A percentile compares a stretch with the other conserved stretches of the same genome.
Evolutionary conservation across 2,888 invertebrate genomes (phyloP).

Genomic region (Pimpla rufipes): DNA sequence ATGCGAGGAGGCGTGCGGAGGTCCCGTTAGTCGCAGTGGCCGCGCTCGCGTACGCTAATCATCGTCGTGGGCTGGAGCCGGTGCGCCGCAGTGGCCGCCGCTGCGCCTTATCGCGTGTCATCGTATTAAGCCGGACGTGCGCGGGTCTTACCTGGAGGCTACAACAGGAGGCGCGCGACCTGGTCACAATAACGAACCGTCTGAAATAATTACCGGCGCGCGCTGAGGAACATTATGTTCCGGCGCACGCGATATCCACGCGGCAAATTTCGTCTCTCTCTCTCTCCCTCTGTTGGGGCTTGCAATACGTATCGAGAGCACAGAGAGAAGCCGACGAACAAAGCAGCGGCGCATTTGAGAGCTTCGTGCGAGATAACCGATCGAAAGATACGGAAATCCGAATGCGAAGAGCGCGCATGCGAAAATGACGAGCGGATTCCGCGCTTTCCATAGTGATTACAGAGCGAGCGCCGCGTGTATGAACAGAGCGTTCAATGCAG

Average conservation of each 20-base stretch:
- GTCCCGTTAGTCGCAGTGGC: conserved; percentile 63
- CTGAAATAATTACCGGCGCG: conserved; percentile 63
- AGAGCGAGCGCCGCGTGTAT: not conserved
- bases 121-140: conserved; percentile 51
- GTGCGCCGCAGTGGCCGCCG: conserved; percentile 24
- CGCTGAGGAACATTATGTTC: conserved; percentile 38
- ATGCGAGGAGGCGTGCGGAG: conserved; percentile 68
- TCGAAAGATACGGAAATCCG: not conserved
- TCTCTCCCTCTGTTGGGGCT: not conserved
- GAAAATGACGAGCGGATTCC: not conserved
- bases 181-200: conserved; percentile 58
- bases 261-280: not conserved
- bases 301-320: conserved; percentile 8
- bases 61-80: conserved; percentile 27
- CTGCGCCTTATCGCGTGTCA: conserved; percentile 62
- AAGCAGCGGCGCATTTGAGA: conserved; percentile 4
- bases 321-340: conserved; percentile 9
- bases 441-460: conserved; percentile 29
- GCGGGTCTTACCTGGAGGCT: not conserved
- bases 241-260: conserved; percentile 53
- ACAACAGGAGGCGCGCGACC: not conserved
- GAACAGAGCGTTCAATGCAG: not conserved
- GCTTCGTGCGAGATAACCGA: conserved; percentile 8
- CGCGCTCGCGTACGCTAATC: conserved; percentile 59
- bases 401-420: not conserved